Percentiles rank a stretch among this genome's conserved stretches.
phyloP scores from a whole-genome alignment of 1,140 invertebrate species.

The Neodiprion virginianus region DNA sequence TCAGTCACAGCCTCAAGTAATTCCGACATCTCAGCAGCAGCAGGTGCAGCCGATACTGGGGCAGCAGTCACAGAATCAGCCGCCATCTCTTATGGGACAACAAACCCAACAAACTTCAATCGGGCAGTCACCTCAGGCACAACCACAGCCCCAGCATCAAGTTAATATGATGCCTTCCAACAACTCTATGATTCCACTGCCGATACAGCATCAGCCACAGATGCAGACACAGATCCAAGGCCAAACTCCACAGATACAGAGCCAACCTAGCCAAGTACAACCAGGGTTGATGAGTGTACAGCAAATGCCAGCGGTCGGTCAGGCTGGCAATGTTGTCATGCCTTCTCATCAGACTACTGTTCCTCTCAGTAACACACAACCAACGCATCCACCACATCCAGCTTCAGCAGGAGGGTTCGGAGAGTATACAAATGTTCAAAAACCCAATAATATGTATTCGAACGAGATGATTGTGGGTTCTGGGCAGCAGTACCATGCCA shows the following conservation, averaged over 20 bases:
- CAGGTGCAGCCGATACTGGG: constrained; percentile 33
- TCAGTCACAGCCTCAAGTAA: constrained; percentile 38
- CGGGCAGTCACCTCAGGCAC: not conserved
- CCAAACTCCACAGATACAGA: constrained; percentile 18
- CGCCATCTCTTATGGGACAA: not conserved
- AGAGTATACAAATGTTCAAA: constrained; percentile 50
- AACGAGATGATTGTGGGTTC: constrained; percentile 47
- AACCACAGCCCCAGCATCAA: constrained; percentile 20
- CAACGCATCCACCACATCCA: constrained; percentile 29
- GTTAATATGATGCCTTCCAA: constrained; percentile 45
- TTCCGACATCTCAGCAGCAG: constrained; percentile 31
- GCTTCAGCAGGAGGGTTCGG: constrained; percentile 42
- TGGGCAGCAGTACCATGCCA: constrained; percentile 45
- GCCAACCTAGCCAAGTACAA: constrained; percentile 13
- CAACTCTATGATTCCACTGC: constrained; percentile 32
- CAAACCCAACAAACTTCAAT: too few species aligned
- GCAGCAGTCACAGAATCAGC: constrained; percentile 29
- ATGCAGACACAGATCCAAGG: constrained; percentile 31
- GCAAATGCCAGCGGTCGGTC: constrained; percentile 41
- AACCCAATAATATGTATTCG: constrained; percentile 45
- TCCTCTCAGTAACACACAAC: constrained; percentile 38
- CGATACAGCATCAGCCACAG: constrained; percentile 34
- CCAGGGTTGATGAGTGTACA: constrained; percentile 32
- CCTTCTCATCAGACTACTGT: constrained; percentile 36
- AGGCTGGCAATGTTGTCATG: constrained; percentile 36